Conservation (phyloP, 2,797 vertebrate genomes). For the Acrossocheilus wenchowensis region DNA sequence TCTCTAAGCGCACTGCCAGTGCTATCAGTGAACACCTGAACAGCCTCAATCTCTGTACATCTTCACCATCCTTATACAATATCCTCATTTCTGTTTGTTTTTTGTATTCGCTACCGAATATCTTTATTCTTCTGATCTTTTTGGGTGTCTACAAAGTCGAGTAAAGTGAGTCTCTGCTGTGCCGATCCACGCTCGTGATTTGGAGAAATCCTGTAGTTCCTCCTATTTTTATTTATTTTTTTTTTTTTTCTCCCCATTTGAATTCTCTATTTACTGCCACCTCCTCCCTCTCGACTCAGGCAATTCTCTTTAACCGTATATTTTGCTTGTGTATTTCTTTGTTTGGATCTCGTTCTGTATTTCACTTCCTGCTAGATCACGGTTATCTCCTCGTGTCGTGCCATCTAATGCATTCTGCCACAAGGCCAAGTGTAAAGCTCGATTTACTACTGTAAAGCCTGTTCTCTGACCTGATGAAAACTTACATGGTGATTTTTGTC, state of each 20-base stretch:
- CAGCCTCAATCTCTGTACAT: constrained; percentile 75
- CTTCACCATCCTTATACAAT: not conserved
- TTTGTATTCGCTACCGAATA: not conserved
- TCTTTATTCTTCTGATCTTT: constrained; percentile 1
- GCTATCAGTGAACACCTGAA: constrained; percentile 89
- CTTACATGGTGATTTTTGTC: constrained; percentile 7
- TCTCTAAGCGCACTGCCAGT: constrained; percentile 91
- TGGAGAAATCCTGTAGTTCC: constrained; percentile 7
- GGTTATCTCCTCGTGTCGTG: constrained; percentile 74
- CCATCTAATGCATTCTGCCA: constrained; percentile 76
- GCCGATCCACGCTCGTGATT: constrained; percentile 26
- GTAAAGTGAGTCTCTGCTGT: constrained; percentile 24
- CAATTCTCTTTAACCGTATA: constrained; percentile 48
- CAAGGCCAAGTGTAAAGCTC: constrained; percentile 76
- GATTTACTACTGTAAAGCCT: constrained; percentile 67
- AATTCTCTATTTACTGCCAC: constrained; percentile 54
- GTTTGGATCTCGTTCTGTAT: constrained; percentile 55
- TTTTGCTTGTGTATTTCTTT: constrained; percentile 49
- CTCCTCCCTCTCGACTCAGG: constrained; percentile 64
- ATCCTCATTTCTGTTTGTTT: not conserved
- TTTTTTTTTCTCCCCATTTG: not conserved
- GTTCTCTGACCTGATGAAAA: constrained; percentile 34
- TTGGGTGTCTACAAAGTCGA: constrained; percentile 6
- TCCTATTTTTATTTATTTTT: not conserved
- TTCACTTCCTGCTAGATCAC: constrained; percentile 72